A percentile compares a stretch with the other conserved stretches of the same genome.
phyloP scores from a whole-genome alignment of 2,797 vertebrate species.

The Neosilurus mollespiculum region DNA sequence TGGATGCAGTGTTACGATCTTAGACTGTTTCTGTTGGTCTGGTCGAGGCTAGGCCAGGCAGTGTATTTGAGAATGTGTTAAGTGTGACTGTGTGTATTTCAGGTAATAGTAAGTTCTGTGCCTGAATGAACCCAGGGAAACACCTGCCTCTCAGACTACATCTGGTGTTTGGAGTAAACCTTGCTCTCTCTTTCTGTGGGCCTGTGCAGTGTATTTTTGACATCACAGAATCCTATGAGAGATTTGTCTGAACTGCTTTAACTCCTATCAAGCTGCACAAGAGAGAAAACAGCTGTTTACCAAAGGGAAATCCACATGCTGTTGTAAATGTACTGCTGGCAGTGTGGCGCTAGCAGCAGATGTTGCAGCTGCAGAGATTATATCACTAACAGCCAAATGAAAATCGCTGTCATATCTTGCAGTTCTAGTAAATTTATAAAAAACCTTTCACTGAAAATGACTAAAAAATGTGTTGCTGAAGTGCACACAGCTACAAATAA shows the following conservation, averaged over 20 bases:
- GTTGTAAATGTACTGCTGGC: slow-evolving; percentile 12
- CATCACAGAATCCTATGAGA: not conserved
- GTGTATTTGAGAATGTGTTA: too few species aligned
- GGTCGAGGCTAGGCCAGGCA: too few species aligned
- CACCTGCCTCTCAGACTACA: not conserved
- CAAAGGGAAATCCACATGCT: slow-evolving; percentile 18
- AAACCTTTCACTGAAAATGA: not conserved
- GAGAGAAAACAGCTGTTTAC: slow-evolving; percentile 30
- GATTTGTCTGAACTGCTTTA: not conserved
- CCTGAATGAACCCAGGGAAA: not conserved
- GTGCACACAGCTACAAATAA: not conserved
- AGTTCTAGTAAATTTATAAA: not conserved
- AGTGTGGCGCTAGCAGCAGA: slow-evolving; percentile 3
- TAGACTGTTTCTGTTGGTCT: too few species aligned
- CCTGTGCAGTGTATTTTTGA: not conserved
- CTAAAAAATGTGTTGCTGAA: not conserved
- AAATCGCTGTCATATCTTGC: slow-evolving; percentile 17
- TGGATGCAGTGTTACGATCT: too few species aligned
- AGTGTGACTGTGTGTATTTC: too few species aligned
- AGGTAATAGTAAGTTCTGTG: too few species aligned
- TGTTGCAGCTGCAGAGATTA: slow-evolving; percentile 7
- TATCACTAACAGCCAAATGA: slow-evolving; percentile 3
- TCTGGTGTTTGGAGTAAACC: not conserved
- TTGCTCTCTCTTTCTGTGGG: not conserved
- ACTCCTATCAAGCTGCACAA: not conserved